phyloP scores from a whole-genome alignment of 2,113 vertebrate genomes.

The Ailuropoda melanoleuca region DNA sequence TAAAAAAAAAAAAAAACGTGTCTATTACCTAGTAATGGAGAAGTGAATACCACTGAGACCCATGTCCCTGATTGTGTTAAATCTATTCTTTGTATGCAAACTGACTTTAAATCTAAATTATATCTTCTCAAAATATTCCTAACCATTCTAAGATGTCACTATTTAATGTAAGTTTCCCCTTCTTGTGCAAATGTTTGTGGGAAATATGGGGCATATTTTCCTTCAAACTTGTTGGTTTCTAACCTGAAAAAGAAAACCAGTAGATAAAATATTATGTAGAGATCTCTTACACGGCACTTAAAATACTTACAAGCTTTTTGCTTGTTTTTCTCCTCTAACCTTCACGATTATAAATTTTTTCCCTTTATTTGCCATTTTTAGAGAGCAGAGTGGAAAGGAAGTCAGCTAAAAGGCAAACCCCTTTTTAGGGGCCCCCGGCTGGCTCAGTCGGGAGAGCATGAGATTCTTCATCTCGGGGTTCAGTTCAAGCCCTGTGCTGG shows the following conservation, averaged over 20 bases:
- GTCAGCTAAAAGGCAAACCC: background rate
- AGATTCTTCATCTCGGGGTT: background rate
- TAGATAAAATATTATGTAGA: conserved; percentile 38
- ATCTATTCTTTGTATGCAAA: background rate
- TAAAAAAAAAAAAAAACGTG: background rate
- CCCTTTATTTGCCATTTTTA: background rate
- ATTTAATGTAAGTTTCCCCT: background rate
- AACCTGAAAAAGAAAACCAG: conserved; percentile 53
- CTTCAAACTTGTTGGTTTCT: background rate
- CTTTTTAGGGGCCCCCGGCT: background rate
- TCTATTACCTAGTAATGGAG: background rate
- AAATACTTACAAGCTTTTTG: background rate
- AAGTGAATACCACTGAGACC: background rate
- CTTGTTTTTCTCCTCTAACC: background rate
- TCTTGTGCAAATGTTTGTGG: background rate
- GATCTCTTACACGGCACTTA: background rate
- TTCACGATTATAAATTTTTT: background rate
- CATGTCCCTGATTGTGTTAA: background rate
- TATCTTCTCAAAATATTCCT: background rate
- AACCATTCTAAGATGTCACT: background rate
- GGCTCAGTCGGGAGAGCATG: background rate
- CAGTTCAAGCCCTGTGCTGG: background rate
- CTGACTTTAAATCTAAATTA: background rate
- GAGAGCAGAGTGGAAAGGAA: background rate
- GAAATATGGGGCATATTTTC: background rate